Evolutionary conservation across 2,113 vertebrate species (phyloP).

Genomic region (Lepisosteus oculatus): DNA sequence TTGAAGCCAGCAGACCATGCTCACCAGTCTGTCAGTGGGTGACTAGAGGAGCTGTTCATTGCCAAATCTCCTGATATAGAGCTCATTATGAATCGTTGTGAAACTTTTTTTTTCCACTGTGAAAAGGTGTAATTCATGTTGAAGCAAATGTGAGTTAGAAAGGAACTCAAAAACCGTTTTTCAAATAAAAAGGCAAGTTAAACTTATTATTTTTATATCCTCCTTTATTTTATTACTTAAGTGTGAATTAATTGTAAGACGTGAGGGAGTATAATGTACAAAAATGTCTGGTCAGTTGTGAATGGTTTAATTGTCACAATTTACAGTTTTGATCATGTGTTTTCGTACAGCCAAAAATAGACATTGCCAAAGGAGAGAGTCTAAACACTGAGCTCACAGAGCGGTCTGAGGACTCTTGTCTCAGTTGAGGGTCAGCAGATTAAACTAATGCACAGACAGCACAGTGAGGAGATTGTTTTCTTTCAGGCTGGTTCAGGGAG

Average conservation of each 20-base stretch:
- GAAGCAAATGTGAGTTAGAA: no score
- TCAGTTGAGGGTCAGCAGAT: conserved; percentile 20
- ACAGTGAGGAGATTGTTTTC: conserved; percentile 60
- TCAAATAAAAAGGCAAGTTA: no score
- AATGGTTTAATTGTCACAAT: neutral
- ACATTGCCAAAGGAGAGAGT: neutral
- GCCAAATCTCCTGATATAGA: conserved; percentile 60
- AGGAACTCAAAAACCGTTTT: no score
- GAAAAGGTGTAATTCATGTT: no score
- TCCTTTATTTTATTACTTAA: no score
- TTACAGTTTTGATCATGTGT: neutral
- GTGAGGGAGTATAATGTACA: no score
- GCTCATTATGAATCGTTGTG: conserved; percentile 54
- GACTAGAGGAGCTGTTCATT: conserved; percentile 21
- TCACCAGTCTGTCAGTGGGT: conserved; percentile 61
- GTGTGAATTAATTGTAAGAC: no score
- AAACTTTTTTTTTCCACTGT: neutral
- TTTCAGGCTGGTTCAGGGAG: conserved; percentile 49
- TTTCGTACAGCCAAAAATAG: neutral
- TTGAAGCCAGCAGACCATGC: conserved; percentile 53
- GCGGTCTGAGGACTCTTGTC: neutral
- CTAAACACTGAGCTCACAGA: neutral
- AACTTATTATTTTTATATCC: no score
- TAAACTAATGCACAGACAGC: conserved; percentile 58
- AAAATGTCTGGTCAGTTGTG: no score